Conservation (phyloP, 2,888 invertebrate genomes). For the Tipula confusa region DNA sequence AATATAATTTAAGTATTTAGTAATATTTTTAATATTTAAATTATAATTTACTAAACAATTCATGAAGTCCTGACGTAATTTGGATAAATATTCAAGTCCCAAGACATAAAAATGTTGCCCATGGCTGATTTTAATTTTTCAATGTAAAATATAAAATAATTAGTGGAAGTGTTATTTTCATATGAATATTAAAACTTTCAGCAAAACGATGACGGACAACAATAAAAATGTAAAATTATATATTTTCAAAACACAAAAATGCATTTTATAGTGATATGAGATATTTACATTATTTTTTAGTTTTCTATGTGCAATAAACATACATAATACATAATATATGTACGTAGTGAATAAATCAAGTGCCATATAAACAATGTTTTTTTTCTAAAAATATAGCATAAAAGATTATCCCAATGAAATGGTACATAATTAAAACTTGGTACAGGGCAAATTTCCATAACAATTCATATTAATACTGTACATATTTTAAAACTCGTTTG, state of each 20-base stretch:
- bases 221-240: background rate
- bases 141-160: background rate
- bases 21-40: too few relatives aligned
- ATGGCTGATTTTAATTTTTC: background rate
- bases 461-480: too few relatives aligned
- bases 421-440: background rate
- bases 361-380: background rate
- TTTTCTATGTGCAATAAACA: background rate
- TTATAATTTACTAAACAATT: too few relatives aligned
- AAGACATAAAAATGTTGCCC: too few relatives aligned
- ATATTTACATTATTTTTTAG: background rate
- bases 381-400: background rate
- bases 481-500: background rate
- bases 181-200: background rate
- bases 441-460: background rate
- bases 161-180: background rate
- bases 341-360: too few relatives aligned
- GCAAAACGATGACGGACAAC: background rate
- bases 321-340: background rate
- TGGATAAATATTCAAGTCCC: too few relatives aligned
- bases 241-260: background rate
- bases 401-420: slow-evolving; percentile 8
- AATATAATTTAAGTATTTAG: too few relatives aligned
- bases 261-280: background rate
- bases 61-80: too few relatives aligned